phyloP scores from a whole-genome alignment of 2,113 vertebrate genomes.

The Atlantisia rogersi region DNA sequence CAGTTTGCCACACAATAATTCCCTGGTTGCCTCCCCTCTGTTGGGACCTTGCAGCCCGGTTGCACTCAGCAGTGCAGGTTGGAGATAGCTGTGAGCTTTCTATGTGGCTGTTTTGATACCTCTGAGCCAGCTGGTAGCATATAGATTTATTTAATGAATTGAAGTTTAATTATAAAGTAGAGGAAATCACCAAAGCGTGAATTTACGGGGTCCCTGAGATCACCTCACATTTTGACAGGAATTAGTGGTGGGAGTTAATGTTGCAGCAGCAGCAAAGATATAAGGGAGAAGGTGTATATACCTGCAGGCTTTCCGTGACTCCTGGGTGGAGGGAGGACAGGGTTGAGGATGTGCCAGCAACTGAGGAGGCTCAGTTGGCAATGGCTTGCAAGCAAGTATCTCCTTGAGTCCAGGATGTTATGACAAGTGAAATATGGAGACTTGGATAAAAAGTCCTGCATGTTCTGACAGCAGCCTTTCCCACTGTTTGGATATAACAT shows the following conservation, averaged over 20 bases:
- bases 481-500: not conserved
- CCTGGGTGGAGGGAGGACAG: not conserved
- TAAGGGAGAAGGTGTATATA: not conserved
- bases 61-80: not conserved
- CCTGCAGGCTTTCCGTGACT: not conserved
- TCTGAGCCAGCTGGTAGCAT: not conserved
- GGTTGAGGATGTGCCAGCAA: not conserved
- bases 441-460: not conserved
- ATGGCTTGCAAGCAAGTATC: not conserved
- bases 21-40: not conserved
- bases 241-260: not conserved
- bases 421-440: not conserved
- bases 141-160: not conserved
- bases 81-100: not conserved
- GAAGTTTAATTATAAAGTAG: not conserved
- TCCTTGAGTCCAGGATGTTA: not conserved
- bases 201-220: not conserved
- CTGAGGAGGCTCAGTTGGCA: not conserved
- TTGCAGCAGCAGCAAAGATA: not conserved
- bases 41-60: not conserved
- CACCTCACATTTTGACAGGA: not conserved
- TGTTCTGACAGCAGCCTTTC: constrained; percentile 17
- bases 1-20: not conserved
- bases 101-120: not conserved
- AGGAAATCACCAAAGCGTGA: not conserved